These are phyloP conservation scores for Drosophila sp. DNA, from an alignment of 1,140 invertebrate species.

Conservation along the genomic window DNA sequence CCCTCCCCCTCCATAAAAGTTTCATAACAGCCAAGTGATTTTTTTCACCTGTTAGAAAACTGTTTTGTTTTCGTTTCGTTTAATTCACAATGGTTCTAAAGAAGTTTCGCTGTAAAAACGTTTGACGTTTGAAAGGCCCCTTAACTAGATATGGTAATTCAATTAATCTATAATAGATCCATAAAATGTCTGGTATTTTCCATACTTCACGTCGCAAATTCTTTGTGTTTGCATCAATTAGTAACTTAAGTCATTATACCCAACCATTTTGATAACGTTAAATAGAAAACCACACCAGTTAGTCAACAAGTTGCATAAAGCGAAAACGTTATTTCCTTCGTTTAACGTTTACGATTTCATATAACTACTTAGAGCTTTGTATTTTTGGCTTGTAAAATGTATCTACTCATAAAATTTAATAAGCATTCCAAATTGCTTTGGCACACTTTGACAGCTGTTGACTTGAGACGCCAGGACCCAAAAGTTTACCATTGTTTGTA, in stretches of 20 bases:
- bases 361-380: constrained; percentile 2
- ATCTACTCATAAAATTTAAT: constrained; percentile 56
- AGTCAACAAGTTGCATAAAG: constrained; percentile 28
- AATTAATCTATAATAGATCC: too few species aligned
- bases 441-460: constrained; percentile 50
- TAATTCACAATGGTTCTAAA: too few species aligned
- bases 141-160: too few species aligned
- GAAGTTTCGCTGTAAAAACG: too few species aligned
- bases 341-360: constrained; percentile 18
- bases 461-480: constrained; percentile 2
- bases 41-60: too few species aligned
- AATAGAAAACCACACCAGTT: background rate
- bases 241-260: background rate
- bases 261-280: background rate
- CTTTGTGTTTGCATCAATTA: background rate
- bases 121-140: too few species aligned
- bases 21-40: too few species aligned
- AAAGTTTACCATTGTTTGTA: constrained; percentile 10
- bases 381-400: constrained; percentile 38
- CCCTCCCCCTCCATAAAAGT: too few species aligned
- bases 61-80: too few species aligned
- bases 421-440: constrained; percentile 43
- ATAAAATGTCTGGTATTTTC: too few species aligned
- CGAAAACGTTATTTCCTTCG: background rate
- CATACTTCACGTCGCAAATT: too few species aligned